Conservation (phyloP, 30 jellyfish, hydroid and myxozoan species). For the Aurelia sp. region DNA sequence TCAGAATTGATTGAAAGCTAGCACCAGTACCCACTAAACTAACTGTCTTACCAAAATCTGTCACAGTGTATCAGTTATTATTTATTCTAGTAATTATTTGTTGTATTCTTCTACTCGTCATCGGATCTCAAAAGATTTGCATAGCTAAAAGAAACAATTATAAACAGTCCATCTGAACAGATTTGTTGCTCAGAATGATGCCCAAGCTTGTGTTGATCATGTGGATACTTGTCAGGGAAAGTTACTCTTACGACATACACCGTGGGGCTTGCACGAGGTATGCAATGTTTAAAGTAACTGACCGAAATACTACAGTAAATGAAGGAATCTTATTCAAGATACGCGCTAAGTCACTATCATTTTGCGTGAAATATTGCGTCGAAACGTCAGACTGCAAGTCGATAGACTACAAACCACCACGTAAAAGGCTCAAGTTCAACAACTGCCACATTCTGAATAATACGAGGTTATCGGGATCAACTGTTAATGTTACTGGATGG, state of each 20-base stretch:
- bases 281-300: conserved; percentile 40
- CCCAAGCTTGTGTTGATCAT: neutral
- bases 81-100: too few relatives aligned
- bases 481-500: conserved; percentile 28
- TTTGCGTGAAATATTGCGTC: conserved; percentile 28
- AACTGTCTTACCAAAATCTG: too few relatives aligned
- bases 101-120: too few relatives aligned
- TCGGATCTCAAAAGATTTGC: too few relatives aligned
- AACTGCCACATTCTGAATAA: conserved; percentile 33
- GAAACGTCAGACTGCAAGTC: conserved; percentile 12
- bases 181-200: neutral
- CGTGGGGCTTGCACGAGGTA: conserved; percentile 29
- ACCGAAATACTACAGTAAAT: neutral
- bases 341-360: neutral
- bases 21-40: too few relatives aligned
- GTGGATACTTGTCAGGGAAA: neutral
- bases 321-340: neutral
- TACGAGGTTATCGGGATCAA: conserved; percentile 5
- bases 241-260: neutral
- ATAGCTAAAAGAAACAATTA: too few relatives aligned
- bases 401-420: conserved; percentile 8
- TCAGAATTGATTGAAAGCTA: too few relatives aligned
- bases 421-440: neutral
- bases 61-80: too few relatives aligned
- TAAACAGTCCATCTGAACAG: neutral